Evolutionary conservation across 2,888 invertebrate genomes (phyloP).

Genomic region (Synanthedon formicaeformis): DNA sequence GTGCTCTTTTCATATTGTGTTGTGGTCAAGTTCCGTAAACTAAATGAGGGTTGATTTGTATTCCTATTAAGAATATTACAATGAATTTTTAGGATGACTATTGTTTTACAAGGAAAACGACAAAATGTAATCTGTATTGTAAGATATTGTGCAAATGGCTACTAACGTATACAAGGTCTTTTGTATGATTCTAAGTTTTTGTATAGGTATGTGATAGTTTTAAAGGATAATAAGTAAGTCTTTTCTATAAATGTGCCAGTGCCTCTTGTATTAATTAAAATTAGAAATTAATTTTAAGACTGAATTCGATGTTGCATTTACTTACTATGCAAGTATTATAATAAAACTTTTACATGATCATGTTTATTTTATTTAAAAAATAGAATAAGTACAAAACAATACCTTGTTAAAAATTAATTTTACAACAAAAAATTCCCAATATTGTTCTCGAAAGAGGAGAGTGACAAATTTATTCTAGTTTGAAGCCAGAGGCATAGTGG

Average conservation of each 20-base stretch:
- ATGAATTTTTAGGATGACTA: background rate
- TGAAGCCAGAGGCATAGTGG: no score
- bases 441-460: no score
- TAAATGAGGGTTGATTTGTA: background rate
- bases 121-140: conserved; percentile 9
- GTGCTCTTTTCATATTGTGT: background rate
- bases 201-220: background rate
- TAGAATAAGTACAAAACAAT: no score
- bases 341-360: conserved; percentile 25
- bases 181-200: background rate
- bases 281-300: conserved; percentile 60
- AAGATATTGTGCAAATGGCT: conserved; percentile 6
- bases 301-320: conserved; percentile 61
- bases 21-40: background rate
- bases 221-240: background rate
- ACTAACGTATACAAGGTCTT: background rate
- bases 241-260: conserved; percentile 44
- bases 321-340: conserved; percentile 35
- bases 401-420: no score
- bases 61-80: background rate
- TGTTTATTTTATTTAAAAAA: no score
- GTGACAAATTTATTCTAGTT: no score
- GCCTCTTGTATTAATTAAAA: conserved; percentile 53
- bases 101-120: no score
- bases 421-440: no score